Base-by-base conservation (phyloP, 1,140 invertebrate genomes). In the Cardiocondyla obscurior region DNA sequence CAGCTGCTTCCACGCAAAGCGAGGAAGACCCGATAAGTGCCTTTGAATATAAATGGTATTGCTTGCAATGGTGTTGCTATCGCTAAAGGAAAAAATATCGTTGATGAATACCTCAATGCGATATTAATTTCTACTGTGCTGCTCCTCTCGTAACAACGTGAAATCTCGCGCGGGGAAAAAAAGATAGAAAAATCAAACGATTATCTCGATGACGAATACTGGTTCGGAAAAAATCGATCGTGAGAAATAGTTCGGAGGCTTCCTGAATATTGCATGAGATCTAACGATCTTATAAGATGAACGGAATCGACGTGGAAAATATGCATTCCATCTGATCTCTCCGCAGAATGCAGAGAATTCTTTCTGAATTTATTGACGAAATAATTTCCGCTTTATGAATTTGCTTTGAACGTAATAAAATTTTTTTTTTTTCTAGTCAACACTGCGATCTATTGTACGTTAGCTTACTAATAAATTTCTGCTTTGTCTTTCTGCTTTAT, bases 201-300 rank as follows among this genome's bases (percentile, higher is more conserved):
- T 81, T 55, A 70, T 69, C 30, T 53, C 22, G 12, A 1, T n/a
- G 51, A 72, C 12, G 25, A 79, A 42, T 44, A 12, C 33, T 12
- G 53, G 36, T 30, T 81, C n/a, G 12, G 25, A n/a, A 28, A 55
- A 30, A n/a, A 76, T 82, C 57, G 55, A 82, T 82, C 19, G 5
- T 16, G 74, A 28, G 19, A 49, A 60, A 33, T 76, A 53, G 19
- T 82, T 82, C 42, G 7, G 25, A 42, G 42, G 46, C 33, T 55
- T 30, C 14, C 55, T 76, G 81, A 82, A 82, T 76, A 82, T 76
- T 82, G 44, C 28, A 82, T 62, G 33, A 19, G 12, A 3, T 53
- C 25, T 76, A n/a, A 76, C 28, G 44, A 51, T 30, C 36, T 55
- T 44, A 7, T 57, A 53, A 70, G 53, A 53, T 46, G 64, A 72